phyloP scores from a whole-genome alignment of 2,888 invertebrate species.

The Himalopsyche japonica region DNA sequence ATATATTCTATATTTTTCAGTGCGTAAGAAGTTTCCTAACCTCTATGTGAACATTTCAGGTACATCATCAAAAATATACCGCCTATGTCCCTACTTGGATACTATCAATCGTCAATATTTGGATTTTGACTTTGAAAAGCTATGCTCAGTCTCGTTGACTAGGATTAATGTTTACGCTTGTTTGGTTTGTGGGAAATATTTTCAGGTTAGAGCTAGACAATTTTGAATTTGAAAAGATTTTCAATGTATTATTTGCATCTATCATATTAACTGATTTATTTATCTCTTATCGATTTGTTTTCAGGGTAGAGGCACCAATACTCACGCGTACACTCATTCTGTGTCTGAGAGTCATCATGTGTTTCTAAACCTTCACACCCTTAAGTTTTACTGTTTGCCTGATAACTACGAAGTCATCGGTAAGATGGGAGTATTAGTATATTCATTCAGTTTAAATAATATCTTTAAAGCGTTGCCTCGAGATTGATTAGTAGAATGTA shows the following conservation, averaged over 20 bases:
- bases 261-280: not conserved
- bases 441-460: not conserved
- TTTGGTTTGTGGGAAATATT: slow-evolving; percentile 98
- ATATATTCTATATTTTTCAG: not conserved
- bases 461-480: not conserved
- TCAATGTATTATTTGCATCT: slow-evolving; percentile 43
- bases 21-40: not conserved
- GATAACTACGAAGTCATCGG: slow-evolving; percentile 99
- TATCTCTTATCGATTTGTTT: not conserved
- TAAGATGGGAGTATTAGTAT: slow-evolving; percentile 49
- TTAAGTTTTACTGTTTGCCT: slow-evolving; percentile 98
- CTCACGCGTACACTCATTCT: slow-evolving; percentile 98
- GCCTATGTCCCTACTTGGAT: slow-evolving; percentile 94
- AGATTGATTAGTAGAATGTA: too few species aligned
- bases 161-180: slow-evolving; percentile 99
- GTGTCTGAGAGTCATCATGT: slow-evolving; percentile 98
- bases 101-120: slow-evolving; percentile 96
- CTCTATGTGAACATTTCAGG: slow-evolving; percentile 5
- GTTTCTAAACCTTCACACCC: slow-evolving; percentile 92
- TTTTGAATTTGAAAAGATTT: slow-evolving; percentile 48
- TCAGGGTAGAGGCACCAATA: slow-evolving; percentile 93
- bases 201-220: slow-evolving; percentile 57
- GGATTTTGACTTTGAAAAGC: slow-evolving; percentile 99
- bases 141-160: slow-evolving; percentile 96
- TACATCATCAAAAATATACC: slow-evolving; percentile 47